Base-by-base conservation (phyloP, 2,797 vertebrate species). In the Hoplostethus atlanticus region DNA sequence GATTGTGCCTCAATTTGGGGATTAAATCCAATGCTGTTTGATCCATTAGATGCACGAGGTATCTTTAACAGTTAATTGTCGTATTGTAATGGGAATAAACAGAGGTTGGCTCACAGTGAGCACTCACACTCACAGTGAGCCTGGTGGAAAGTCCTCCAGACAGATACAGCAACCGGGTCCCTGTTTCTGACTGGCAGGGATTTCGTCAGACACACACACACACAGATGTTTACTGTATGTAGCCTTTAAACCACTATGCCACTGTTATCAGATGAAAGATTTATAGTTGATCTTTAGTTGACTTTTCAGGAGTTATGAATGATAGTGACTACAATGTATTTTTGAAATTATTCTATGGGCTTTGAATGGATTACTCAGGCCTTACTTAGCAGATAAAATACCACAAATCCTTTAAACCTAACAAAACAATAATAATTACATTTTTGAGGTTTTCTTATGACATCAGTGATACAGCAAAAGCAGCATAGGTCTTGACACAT, bases 1-100 rank as follows among this genome's bases (percentile, higher is more conserved):
- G 13, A 69, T 68, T 51, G 31, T 51, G 28, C 1, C 64, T 5
- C 58, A 58, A 80, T 80, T 68, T 71, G 48, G 68, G 65, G 83
- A 56, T 79, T 52, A 15, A 52, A 46, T 56, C 66, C 13, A 46
- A n/a, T 65, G n/a, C 13, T 61, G 58, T 84, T 75, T 80, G 64
- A 66, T 60, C 52, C 56, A 55, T 71, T 77, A 61, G 31, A 4
- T 31, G 38, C 58, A 52, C 38, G 31, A 79, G 56, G 58, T 73
- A 69, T 78, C 66, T 51, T 50, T 80, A 36, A 68, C 34, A 51
- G 9, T 13, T 71, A 54, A 71, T 68, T 66, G 38, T 50, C 65
- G 52, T 46, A 31, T 77, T 81, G 42, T 80, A 53, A 36, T 64
- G 69, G 36, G 31, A 65, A 63, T 40, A 8, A 40, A 6, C 38